These are phyloP conservation scores for Deilephila porcellus DNA, from an alignment of 2,888 invertebrate genomes.

Conservation along the genomic window DNA sequence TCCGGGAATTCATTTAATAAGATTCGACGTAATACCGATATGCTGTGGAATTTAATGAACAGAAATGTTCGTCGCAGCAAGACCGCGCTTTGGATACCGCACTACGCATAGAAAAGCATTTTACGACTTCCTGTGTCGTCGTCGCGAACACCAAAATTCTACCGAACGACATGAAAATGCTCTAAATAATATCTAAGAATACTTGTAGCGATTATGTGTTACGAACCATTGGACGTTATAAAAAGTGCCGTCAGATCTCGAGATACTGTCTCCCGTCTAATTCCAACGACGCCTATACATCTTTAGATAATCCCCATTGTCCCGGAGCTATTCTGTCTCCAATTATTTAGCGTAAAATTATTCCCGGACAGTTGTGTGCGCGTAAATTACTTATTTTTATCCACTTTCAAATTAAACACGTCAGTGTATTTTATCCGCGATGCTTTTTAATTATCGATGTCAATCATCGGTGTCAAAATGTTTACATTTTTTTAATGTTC, in stretches of 20 bases:
- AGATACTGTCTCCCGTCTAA: slow-evolving; percentile 16
- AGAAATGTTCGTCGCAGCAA: slow-evolving; percentile 48
- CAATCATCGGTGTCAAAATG: slow-evolving; percentile 27
- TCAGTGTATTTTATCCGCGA: slow-evolving; percentile 10
- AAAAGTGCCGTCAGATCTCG: slow-evolving; percentile 25
- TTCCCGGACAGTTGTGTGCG: slow-evolving; percentile 29
- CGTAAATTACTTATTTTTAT: slow-evolving; percentile 29
- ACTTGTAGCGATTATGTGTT: slow-evolving; percentile 38
- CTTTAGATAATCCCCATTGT: slow-evolving; percentile 27
- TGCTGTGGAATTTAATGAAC: slow-evolving; percentile 50
- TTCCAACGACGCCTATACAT: slow-evolving; percentile 23
- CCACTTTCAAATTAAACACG: slow-evolving; percentile 20
- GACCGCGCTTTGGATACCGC: slow-evolving; percentile 45
- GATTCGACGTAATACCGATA: slow-evolving; percentile 41
- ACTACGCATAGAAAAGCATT: slow-evolving; percentile 56
- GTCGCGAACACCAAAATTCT: slow-evolving; percentile 59
- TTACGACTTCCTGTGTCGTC: slow-evolving; percentile 78
- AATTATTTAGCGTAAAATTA: slow-evolving; percentile 32
- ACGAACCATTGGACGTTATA: slow-evolving; percentile 38
- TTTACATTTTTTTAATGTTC: slow-evolving; percentile 25
- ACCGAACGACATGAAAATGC: slow-evolving; percentile 70
- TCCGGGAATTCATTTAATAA: slow-evolving; percentile 39
- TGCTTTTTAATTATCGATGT: slow-evolving; percentile 28
- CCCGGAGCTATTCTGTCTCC: slow-evolving; percentile 8
- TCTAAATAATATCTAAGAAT: slow-evolving; percentile 39